A percentile compares a stretch with the other conserved stretches of the same genome.
phyloP scores from a whole-genome alignment of 2,113 vertebrate species.

The Epinephelus lanceolatus region DNA sequence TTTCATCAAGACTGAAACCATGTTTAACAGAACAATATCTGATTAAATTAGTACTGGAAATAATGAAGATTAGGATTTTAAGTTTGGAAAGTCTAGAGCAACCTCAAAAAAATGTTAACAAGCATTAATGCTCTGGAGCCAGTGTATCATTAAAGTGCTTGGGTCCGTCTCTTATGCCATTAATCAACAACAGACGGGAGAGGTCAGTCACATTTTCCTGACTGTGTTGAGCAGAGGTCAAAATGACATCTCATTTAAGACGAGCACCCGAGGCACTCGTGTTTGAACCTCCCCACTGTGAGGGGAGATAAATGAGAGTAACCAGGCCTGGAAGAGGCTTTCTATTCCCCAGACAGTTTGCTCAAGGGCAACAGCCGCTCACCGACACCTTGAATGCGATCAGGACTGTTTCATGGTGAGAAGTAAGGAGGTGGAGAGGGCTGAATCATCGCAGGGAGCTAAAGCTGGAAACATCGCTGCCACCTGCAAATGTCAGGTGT shows the following conservation, averaged over 20 bases:
- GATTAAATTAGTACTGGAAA: not conserved
- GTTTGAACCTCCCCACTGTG: slow-evolving; percentile 1
- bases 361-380: slow-evolving; percentile 11
- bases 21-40: not conserved
- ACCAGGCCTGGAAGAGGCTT: not conserved
- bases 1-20: not conserved
- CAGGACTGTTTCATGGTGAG: not conserved
- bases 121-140: not conserved
- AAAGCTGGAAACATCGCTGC: not conserved
- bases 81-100: not conserved
- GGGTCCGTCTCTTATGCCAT: not conserved
- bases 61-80: not conserved
- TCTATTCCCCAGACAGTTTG: slow-evolving; percentile 8
- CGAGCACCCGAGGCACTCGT: not conserved
- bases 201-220: slow-evolving; percentile 14
- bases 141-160: not conserved
- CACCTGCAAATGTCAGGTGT: not conserved
- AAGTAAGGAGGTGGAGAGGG: not conserved
- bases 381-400: not conserved
- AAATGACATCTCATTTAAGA: slow-evolving; percentile 23
- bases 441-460: too few species aligned
- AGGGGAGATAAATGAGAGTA: slow-evolving; percentile 9
- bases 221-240: not conserved
- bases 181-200: not conserved
- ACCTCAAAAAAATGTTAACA: not conserved